These are phyloP conservation scores for Prosapia bicincta DNA, from an alignment of 2,888 invertebrate species.

Conservation along the genomic window DNA sequence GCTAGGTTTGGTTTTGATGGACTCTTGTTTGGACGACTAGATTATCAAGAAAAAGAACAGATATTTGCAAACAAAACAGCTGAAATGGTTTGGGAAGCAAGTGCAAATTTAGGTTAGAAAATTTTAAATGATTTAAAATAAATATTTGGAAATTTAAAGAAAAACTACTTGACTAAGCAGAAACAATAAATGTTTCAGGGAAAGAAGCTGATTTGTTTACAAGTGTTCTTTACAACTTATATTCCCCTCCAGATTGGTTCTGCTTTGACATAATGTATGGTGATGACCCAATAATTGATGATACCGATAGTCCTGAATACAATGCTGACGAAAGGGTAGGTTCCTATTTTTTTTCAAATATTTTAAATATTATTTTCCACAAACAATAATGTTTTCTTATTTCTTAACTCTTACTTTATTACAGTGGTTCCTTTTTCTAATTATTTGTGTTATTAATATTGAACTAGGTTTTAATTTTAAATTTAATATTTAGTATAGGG, in stretches of 20 bases:
- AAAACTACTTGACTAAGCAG: too few species aligned
- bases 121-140: not conserved
- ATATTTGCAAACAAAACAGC: constrained; percentile 57
- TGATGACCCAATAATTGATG: constrained; percentile 85
- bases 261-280: constrained; percentile 87
- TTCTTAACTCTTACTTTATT: not conserved
- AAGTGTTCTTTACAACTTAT: constrained; percentile 75
- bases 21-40: constrained; percentile 65
- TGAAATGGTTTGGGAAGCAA: constrained; percentile 71
- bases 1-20: constrained; percentile 69
- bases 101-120: constrained; percentile 61
- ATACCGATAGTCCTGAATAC: constrained; percentile 71
- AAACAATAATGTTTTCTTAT: not conserved
- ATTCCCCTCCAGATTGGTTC: constrained; percentile 83
- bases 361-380: not conserved
- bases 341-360: not conserved
- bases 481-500: too few species aligned
- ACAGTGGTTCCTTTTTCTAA: too few species aligned
- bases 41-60: constrained; percentile 59
- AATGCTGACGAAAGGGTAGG: constrained; percentile 71
- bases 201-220: constrained; percentile 69
- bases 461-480: too few species aligned
- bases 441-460: too few species aligned
- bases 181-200: constrained; percentile 24
- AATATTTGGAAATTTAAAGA: not conserved